phyloP scores from a whole-genome alignment of 2,113 vertebrate species.

The Cyprinodon tularosa region DNA sequence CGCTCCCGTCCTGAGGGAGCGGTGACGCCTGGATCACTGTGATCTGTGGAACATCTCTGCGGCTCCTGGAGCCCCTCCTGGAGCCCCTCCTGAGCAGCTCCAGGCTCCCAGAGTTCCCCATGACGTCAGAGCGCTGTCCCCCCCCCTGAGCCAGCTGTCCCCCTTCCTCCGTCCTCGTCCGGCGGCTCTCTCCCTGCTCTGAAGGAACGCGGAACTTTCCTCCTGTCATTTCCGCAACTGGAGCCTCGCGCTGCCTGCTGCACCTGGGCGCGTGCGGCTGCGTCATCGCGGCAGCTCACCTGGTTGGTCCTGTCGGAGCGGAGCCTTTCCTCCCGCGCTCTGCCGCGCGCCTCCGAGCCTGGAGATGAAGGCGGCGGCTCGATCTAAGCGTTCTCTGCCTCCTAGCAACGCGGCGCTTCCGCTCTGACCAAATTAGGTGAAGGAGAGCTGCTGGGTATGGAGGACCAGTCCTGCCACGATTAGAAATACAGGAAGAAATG shows the following conservation, averaged over 20 bases:
- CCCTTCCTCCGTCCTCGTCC: background rate
- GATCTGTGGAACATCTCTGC: slow-evolving; percentile 20
- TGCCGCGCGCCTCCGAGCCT: slow-evolving; percentile 48
- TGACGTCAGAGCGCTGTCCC: background rate
- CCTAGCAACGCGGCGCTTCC: slow-evolving; percentile 39
- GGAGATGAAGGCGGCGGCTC: background rate
- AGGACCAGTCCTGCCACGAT: no score
- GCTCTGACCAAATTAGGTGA: slow-evolving; percentile 24
- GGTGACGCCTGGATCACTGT: slow-evolving; percentile 38
- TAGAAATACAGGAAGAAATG: no score
- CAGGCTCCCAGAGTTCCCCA: slow-evolving; percentile 50
- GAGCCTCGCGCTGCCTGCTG: slow-evolving; percentile 46
- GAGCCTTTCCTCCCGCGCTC: slow-evolving; percentile 70
- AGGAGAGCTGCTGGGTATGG: background rate
- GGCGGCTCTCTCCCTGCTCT: background rate
- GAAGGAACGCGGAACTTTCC: slow-evolving; percentile 17
- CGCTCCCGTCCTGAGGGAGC: slow-evolving; percentile 20
- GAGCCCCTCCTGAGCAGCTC: background rate
- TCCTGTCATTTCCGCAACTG: slow-evolving; percentile 58
- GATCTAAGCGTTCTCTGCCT: slow-evolving; percentile 18
- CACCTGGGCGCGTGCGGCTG: background rate
- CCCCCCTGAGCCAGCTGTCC: background rate
- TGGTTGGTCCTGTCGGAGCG: no score
- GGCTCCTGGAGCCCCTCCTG: background rate
- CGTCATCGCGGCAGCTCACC: background rate